Evolutionary conservation across 2,888 invertebrate species (phyloP), one percentile per base, ranked within the genome.

Genomic region (Volucella inanis): DNA sequence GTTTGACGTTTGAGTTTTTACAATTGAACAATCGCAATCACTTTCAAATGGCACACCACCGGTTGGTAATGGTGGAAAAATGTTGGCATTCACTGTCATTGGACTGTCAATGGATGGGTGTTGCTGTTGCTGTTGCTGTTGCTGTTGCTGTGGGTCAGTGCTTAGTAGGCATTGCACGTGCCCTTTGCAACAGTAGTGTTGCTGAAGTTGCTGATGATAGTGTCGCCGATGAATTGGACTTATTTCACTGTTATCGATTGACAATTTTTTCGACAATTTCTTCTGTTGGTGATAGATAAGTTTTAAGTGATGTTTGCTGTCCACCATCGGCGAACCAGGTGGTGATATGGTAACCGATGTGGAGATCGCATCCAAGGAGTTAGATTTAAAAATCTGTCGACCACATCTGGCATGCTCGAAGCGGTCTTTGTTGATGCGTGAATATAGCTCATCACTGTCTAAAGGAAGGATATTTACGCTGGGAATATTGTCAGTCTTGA

Each of bases 401-500:
- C 89, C 88, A 52, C 89, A 89, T 82, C 91, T 89, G 3, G 90
- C 88, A 12, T 90, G 88, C n/a, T 81, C 85, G 18, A 79, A 82
- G 14, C 80, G 78, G 64, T 87, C 82, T 55, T 88, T 88, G 50
- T 88, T 88, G 52, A 92, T 91, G 39, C 91, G 90, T n/a, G 92
- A 91, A 71, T 92, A 92, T 0, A 92, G 85, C 71, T 92, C 92
- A 74, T 92, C 92, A 11, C 90, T 91, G 79, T 91, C 91, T 14
- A 91, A 85, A 0, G 92, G 90, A 67, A 91, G 78, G n/a, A 91
- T 87, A 74, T 89, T 88, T n/a, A 89, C 88, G 50, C 89, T 89
- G 62, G 87, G 52, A 64, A 52, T 71, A 18, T 45, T 39, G 41
- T 87, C 87, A 55, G 80, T 62, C 15, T 62, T 85, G 50, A 9